Conservation (phyloP, 2,888 invertebrate species). For the Physocephala rufipes region DNA sequence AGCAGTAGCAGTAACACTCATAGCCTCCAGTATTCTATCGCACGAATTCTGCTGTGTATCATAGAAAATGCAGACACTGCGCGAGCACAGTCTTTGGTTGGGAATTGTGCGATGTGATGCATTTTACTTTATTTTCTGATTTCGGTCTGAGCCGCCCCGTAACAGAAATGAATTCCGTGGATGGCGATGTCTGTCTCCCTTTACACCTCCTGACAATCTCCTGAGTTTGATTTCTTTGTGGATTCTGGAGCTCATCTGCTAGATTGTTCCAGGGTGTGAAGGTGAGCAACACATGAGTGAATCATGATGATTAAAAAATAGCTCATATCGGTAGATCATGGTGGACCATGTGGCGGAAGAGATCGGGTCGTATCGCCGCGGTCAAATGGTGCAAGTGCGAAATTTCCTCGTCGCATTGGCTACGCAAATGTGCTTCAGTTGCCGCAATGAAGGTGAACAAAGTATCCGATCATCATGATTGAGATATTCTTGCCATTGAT, state of each 20-base stretch:
- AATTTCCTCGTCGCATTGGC: constrained; percentile 21
- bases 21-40: constrained; percentile 3
- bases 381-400: constrained; percentile 14
- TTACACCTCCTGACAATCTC: neutral
- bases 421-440: neutral
- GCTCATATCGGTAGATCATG: constrained; percentile 1
- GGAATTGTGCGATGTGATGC: neutral
- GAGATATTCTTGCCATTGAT: constrained; percentile 16
- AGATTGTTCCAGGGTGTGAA: constrained; percentile 30
- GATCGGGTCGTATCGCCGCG: neutral
- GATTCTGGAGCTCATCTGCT: neutral
- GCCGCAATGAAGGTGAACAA: neutral
- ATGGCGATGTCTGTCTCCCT: neutral
- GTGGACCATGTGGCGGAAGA: neutral
- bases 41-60: constrained; percentile 4
- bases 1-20: constrained; percentile 7
- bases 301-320: constrained; percentile 31
- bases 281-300: constrained; percentile 31
- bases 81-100: constrained; percentile 11
- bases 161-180: constrained; percentile 7
- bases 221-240: neutral
- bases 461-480: neutral
- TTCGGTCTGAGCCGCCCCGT: constrained; percentile 52
- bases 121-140: constrained; percentile 54
- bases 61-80: constrained; percentile 17